Evolutionary conservation across 2,888 invertebrate genomes (phyloP).

Genomic region (Cosmopolites sordidus): DNA sequence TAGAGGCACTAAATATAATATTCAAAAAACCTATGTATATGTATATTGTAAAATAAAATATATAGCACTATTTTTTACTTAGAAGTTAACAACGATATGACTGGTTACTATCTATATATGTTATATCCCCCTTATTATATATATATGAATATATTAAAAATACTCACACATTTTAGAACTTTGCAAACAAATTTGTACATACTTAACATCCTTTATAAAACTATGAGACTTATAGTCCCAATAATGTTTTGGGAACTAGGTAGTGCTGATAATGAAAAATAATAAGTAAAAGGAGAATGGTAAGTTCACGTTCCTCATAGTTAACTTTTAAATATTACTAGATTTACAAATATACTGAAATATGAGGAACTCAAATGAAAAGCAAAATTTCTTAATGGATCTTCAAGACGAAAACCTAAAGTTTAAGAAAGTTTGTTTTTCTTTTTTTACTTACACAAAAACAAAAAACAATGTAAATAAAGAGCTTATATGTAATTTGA

Average conservation of each 20-base stretch:
- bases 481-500: constrained; percentile 55
- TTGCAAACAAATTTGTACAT: neutral
- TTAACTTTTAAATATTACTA: no score
- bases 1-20: constrained; percentile 11
- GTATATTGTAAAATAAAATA: constrained; percentile 17
- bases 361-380: no score
- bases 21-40: constrained; percentile 11
- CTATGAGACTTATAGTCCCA: constrained; percentile 47
- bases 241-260: constrained; percentile 2
- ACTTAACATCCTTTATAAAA: neutral
- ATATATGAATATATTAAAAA: constrained; percentile 31
- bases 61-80: constrained; percentile 23
- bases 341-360: no score
- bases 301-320: no score
- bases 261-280: constrained; percentile 3
- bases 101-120: constrained; percentile 9
- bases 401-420: no score
- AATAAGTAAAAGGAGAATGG: no score
- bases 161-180: neutral
- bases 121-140: neutral
- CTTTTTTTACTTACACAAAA: no score
- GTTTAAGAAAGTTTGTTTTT: no score
- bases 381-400: no score
- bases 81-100: constrained; percentile 16
- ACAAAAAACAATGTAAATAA: constrained; percentile 53